These are phyloP conservation scores for Steinernema feltiae DNA, from an alignment of 1,140 invertebrate genomes.

Conservation along the genomic window DNA sequence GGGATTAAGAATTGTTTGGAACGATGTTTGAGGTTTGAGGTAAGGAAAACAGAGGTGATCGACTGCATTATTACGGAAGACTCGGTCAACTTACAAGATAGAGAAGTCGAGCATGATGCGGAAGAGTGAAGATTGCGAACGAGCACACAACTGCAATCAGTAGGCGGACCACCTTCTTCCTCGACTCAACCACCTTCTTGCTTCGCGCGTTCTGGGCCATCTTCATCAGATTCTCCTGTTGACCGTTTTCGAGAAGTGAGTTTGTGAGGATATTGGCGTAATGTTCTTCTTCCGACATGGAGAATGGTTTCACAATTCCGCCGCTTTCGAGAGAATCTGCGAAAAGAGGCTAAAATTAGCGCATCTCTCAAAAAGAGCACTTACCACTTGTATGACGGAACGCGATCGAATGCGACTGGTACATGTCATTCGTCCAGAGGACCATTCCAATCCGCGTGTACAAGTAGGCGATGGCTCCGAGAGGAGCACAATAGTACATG, in stretches of 20 bases:
- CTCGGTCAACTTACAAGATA: conserved; percentile 35
- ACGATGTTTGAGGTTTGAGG: too few relatives aligned
- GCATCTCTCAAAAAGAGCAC: too few relatives aligned
- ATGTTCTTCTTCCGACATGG: neutral
- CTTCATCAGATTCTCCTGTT: conserved; percentile 27
- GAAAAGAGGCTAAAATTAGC: neutral
- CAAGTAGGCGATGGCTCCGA: conserved; percentile 42
- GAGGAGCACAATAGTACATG: conserved; percentile 53
- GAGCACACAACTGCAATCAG: conserved; percentile 53
- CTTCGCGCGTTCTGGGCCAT: conserved; percentile 24
- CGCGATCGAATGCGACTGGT: conserved; percentile 21
- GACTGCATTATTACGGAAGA: neutral
- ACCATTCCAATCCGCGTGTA: conserved; percentile 55
- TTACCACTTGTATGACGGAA: too few relatives aligned
- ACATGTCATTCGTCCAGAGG: conserved; percentile 42
- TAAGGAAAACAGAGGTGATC: too few relatives aligned
- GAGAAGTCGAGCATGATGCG: conserved; percentile 47
- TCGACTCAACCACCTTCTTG: conserved; percentile 6
- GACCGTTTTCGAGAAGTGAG: neutral
- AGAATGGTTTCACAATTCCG: conserved; percentile 14
- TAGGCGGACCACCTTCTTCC: conserved; percentile 46
- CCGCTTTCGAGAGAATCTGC: conserved; percentile 17
- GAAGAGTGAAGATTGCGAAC: conserved; percentile 53
- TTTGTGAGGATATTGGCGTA: neutral
- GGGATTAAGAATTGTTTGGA: too few relatives aligned